Evolutionary conservation across 1,140 invertebrate genomes (phyloP).

Genomic region (Drosophila nasuta): DNA sequence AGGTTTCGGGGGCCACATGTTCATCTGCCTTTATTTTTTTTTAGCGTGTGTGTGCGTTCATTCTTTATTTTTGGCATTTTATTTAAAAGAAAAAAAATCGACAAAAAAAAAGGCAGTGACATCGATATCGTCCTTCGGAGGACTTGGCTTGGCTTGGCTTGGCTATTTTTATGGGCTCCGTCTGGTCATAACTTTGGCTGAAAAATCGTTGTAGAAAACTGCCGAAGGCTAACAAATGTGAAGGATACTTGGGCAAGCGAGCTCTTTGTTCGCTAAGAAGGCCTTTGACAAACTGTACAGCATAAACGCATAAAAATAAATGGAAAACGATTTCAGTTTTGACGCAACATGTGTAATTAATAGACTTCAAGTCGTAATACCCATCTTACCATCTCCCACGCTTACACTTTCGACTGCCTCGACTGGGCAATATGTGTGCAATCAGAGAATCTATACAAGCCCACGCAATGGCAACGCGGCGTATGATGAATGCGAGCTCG

Average conservation of each 20-base stretch:
- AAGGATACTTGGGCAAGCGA: constrained; percentile 32
- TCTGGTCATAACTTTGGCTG: constrained; percentile 56
- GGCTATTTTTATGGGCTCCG: constrained; percentile 36
- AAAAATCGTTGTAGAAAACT: constrained; percentile 55
- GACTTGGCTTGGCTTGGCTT: constrained; percentile 3
- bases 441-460: constrained; percentile 1
- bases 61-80: constrained; percentile 19
- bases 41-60: background rate
- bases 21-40: constrained; percentile 14
- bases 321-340: constrained; percentile 70
- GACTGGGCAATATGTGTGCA: background rate
- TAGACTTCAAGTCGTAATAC: constrained; percentile 54
- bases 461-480: constrained; percentile 1
- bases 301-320: constrained; percentile 70
- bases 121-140: constrained; percentile 4
- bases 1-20: constrained; percentile 35
- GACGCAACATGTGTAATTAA: constrained; percentile 80
- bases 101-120: constrained; percentile 19
- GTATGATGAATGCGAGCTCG: constrained; percentile 57
- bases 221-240: constrained; percentile 52
- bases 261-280: constrained; percentile 1
- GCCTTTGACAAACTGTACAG: constrained; percentile 48
- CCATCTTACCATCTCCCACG: background rate
- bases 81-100: constrained; percentile 14
- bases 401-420: background rate